phyloP scores from a whole-genome alignment of 2,888 invertebrate genomes.

The Elmis aenea region DNA sequence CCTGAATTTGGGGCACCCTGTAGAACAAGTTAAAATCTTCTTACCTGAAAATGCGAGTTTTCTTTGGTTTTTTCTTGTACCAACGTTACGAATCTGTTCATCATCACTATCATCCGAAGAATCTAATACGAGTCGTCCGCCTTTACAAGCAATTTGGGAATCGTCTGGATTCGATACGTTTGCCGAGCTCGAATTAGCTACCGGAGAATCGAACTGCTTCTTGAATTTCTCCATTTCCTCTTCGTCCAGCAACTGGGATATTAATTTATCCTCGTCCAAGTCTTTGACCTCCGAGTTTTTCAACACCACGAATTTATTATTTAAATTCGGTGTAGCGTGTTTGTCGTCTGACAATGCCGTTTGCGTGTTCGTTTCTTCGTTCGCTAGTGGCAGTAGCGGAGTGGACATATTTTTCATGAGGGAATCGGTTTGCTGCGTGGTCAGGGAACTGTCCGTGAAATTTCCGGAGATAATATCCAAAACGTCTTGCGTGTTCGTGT shows the following conservation, averaged over 20 bases:
- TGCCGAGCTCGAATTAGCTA: too few species aligned
- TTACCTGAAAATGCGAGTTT: slow-evolving; percentile 51
- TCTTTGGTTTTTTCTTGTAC: slow-evolving; percentile 28
- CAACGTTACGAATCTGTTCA: slow-evolving; percentile 16
- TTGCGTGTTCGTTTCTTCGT: slow-evolving; percentile 2
- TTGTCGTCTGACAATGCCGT: background rate
- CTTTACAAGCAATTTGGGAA: slow-evolving; percentile 10
- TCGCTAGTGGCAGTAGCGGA: too few species aligned
- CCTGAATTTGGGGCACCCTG: too few species aligned
- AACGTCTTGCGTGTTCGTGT: slow-evolving; percentile 39
- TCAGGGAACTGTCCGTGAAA: slow-evolving; percentile 30
- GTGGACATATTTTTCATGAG: too few species aligned
- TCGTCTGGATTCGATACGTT: too few species aligned
- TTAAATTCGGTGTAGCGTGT: background rate
- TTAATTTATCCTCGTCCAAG: slow-evolving; percentile 35
- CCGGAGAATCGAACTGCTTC: slow-evolving; percentile 34
- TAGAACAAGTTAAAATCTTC: slow-evolving; percentile 1
- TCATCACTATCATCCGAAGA: slow-evolving; percentile 43
- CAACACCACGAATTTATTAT: too few species aligned
- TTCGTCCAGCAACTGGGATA: slow-evolving; percentile 38
- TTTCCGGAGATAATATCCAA: slow-evolving; percentile 39
- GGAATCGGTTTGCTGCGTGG: slow-evolving; percentile 7
- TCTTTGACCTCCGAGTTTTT: slow-evolving; percentile 23
- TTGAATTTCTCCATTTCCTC: slow-evolving; percentile 39
- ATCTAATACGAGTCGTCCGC: slow-evolving; percentile 23